Evolutionary conservation across 2,888 invertebrate genomes (phyloP).

Genomic region (Mythimna loreyi): DNA sequence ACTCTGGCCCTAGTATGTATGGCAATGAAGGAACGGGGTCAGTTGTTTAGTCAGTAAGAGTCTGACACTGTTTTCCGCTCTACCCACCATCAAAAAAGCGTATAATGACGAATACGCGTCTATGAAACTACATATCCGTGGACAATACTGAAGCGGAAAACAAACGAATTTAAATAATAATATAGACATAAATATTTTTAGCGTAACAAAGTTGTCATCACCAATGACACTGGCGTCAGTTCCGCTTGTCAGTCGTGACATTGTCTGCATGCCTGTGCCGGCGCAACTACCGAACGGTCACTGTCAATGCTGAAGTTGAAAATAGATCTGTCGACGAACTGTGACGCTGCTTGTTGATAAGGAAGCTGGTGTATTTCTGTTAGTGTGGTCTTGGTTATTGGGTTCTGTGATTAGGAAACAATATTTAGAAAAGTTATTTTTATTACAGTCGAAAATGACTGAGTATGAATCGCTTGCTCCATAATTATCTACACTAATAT

Average conservation of each 20-base stretch:
- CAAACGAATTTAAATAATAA: not conserved
- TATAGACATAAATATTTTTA: slow-evolving; percentile 19
- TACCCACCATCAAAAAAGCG: no score
- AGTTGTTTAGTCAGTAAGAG: no score
- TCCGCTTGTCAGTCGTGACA: slow-evolving; percentile 41
- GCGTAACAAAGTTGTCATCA: slow-evolving; percentile 32
- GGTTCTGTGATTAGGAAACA: not conserved
- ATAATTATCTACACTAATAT: no score
- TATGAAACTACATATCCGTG: no score
- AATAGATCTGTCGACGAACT: slow-evolving; percentile 44
- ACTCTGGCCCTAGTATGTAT: no score
- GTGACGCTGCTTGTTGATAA: slow-evolving; percentile 18
- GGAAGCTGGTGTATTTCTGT: slow-evolving; percentile 30
- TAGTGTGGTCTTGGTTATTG: no score
- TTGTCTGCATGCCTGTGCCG: slow-evolving; percentile 46
- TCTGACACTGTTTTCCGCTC: no score
- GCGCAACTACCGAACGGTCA: slow-evolving; percentile 42
- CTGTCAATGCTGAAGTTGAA: slow-evolving; percentile 54
- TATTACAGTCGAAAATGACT: no score
- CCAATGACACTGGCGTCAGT: slow-evolving; percentile 43
- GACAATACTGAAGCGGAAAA: not conserved
- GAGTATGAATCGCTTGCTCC: no score
- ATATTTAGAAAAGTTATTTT: not conserved
- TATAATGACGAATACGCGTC: no score
- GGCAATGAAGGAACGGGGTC: no score